Evolutionary conservation across 2,113 vertebrate species (phyloP), one percentile per base, ranked within the genome.

Genomic region (Meles meles): DNA sequence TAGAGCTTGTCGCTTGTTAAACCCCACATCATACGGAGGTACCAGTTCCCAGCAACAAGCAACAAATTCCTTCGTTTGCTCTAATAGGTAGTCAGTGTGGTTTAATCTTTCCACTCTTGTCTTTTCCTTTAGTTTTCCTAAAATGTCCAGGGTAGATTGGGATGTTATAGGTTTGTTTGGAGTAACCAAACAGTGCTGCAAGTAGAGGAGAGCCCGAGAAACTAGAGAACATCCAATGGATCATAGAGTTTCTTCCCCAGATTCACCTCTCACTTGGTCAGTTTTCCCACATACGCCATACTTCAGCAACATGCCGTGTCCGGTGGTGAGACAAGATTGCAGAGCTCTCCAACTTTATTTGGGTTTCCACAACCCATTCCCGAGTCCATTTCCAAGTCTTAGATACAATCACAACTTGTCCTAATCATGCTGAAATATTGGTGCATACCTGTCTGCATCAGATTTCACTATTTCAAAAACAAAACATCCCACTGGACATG

Each of bases 61-160:
- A 84, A 34, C 72, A 92, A 39, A 85, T 85, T 88, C 84, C 82
- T 85, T 76, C 44, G 61, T 80, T 91, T 90, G 7, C 55, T 95
- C 39, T 90, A 25, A 44, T 87, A 59, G 63, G 65, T 74, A 39
- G 25, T 21, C 55, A 81, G 1, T 85, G 47, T 88, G 84, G 25
- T 85, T 96, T 94, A 86, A 92, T 80, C 80, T 96, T 88, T 77
- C 83, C 83, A 93, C 74, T 87, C 23, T 65, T 84, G 18, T 79
- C 13, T 67, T 96, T 85, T 88, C 72, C 88, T 81, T 97, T 96
- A 88, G 77, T 52, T 94, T 84, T 85, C 47, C 69, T 90, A 69
- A 95, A 85, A 65, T 21, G 85, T 97, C 39, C 65, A 59, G 77
- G 31, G 72, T 92, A 93, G 80, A 84, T 31, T 44, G 52, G 96